Conservation (phyloP, 1,140 invertebrate genomes). For the Hyphantria cunea region DNA sequence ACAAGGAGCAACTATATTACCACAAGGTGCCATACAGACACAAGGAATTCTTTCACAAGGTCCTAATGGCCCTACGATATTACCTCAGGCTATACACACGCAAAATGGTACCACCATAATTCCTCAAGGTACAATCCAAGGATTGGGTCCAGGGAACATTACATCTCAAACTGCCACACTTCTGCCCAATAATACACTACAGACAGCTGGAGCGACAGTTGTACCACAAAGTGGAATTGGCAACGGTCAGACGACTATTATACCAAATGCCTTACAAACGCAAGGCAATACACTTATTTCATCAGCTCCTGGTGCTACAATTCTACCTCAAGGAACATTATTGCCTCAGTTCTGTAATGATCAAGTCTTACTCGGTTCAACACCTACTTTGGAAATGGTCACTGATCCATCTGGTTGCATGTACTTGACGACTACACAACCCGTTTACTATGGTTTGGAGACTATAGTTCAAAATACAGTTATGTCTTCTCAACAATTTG, state of each 20-base stretch:
- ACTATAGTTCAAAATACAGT: slow-evolving; percentile 93
- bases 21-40: slow-evolving; percentile 79
- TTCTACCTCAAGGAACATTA: slow-evolving; percentile 84
- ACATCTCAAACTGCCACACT: slow-evolving; percentile 73
- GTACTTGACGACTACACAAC: slow-evolving; percentile 86
- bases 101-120: slow-evolving; percentile 78
- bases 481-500: slow-evolving; percentile 92
- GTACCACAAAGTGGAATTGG: slow-evolving; percentile 75
- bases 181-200: slow-evolving; percentile 69
- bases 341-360: slow-evolving; percentile 85
- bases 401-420: slow-evolving; percentile 86
- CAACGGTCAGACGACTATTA: slow-evolving; percentile 76
- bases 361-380: slow-evolving; percentile 85
- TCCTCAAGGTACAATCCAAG: slow-evolving; percentile 77
- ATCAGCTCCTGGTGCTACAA: slow-evolving; percentile 68
- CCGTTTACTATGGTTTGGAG: slow-evolving; percentile 90
- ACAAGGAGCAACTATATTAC: slow-evolving; percentile 74
- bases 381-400: slow-evolving; percentile 87
- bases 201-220: slow-evolving; percentile 71
- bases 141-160: slow-evolving; percentile 68
- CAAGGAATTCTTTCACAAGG: slow-evolving; percentile 81
- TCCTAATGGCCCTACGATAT: slow-evolving; percentile 75
- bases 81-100: slow-evolving; percentile 79
- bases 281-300: slow-evolving; percentile 78
- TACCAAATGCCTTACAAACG: slow-evolving; percentile 72